These are phyloP conservation scores for Hydra vulgaris DNA, from an alignment of 30 jellyfish, hydroid and myxozoan genomes.

Conservation along the genomic window DNA sequence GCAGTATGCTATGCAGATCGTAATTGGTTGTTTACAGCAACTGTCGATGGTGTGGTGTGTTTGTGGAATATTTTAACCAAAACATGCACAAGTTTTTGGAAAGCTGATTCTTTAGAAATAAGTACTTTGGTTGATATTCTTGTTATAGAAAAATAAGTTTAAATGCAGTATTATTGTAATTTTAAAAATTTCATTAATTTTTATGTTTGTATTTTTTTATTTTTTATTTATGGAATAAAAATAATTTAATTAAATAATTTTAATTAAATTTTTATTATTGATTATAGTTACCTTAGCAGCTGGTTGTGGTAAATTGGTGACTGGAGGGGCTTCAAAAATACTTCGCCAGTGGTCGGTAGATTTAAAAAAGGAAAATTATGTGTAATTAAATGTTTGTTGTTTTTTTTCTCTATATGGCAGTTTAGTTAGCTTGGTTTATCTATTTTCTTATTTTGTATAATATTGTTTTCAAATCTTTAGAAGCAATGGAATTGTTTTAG, in stretches of 20 bases:
- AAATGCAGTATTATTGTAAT: background rate
- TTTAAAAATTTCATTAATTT: background rate
- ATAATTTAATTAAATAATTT: too few relatives aligned
- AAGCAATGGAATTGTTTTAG: background rate
- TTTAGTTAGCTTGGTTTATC: too few relatives aligned
- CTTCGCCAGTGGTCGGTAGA: conserved; percentile 70
- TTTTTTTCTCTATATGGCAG: too few relatives aligned
- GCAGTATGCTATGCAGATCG: background rate
- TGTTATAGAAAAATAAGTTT: background rate
- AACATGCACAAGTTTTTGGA: conserved; percentile 79
- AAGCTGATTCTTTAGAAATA: conserved; percentile 69
- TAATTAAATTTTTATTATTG: too few relatives aligned
- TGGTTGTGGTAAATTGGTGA: conserved; percentile 31
- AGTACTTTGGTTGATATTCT: conserved; percentile 10
- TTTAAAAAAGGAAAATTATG: conserved; percentile 1
- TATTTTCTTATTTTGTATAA: too few relatives aligned
- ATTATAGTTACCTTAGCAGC: background rate
- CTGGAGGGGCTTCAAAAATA: conserved; percentile 62
- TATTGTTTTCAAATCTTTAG: too few relatives aligned
- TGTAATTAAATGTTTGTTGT: background rate
- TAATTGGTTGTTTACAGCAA: conserved; percentile 9
- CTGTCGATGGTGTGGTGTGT: conserved; percentile 52
- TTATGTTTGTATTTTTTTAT: too few relatives aligned
- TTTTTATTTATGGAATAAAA: too few relatives aligned
- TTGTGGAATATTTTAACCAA: conserved; percentile 71